Base-by-base conservation (phyloP, 1,140 invertebrate genomes). In the Sycophaga agraensis region DNA sequence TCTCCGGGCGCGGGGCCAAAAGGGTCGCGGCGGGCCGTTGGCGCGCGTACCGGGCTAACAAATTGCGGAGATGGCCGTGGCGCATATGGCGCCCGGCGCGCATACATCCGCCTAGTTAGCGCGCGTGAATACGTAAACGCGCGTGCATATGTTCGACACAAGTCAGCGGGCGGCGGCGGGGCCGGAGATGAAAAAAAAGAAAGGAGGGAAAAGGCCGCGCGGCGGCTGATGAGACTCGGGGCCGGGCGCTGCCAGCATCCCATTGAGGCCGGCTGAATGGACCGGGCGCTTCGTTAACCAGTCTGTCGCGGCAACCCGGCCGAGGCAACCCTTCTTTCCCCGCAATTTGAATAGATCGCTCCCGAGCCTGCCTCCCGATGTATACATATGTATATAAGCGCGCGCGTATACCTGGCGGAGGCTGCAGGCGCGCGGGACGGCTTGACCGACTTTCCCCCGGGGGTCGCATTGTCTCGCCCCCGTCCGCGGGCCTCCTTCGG, bases 211-310 rank as follows among this genome's bases (percentile, higher is more conserved):
- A n/a, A n/a, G n/a, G n/a, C n/a, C n/a, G n/a, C n/a, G n/a, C n/a
- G n/a, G n/a, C n/a, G n/a, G n/a, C n/a, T n/a, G 66, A 60, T 43
- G 65, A 68, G 68, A 71, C 64, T 65, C 63, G 2, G 8, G 24
- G 26, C 7, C 14, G 21, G 64, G 66, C 68, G 50, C 64, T 67
- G 63, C 73, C 77, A 80, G 77, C 77, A 79, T 80, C 78, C 78
- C 69, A 80, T 80, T 80, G 70, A 79, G 63, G 19, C 66, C 62
- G 63, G 65, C 72, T 81, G 73, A 80, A 80, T 81, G 79, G 76
- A 80, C 77, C 76, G 78, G 74, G 40, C 77, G 78, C 77, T 81
- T 81, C 79, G 79, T 81, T 81, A 81, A 80, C 77, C 79, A 81
- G 79, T 78, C 79, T 81, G 77, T 81, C 79, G 76, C 73, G 77